Conservation (phyloP, 2,797 vertebrate genomes). For the Ispidina picta region DNA sequence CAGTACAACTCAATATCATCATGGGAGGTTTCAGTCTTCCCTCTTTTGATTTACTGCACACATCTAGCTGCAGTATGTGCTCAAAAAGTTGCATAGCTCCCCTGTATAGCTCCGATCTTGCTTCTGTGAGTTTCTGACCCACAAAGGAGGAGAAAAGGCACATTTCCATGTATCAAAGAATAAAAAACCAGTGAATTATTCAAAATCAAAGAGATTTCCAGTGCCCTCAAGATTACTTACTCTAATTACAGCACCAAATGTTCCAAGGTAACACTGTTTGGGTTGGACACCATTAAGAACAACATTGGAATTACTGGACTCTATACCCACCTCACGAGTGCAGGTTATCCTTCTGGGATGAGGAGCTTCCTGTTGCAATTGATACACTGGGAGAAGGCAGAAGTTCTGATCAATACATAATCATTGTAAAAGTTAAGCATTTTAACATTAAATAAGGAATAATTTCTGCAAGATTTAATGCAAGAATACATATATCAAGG, state of each 20-base stretch:
- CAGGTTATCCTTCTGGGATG: constrained; percentile 92
- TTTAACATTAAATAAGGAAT: not conserved
- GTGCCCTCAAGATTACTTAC: not conserved
- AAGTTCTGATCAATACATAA: constrained; percentile 40
- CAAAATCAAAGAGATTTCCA: not conserved
- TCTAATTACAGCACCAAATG: not conserved
- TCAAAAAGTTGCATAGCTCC: rapidly evolving
- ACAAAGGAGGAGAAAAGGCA: not conserved
- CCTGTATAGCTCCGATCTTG: not conserved
- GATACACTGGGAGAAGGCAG: constrained; percentile 75
- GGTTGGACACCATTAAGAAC: not conserved
- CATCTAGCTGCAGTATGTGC: not conserved
- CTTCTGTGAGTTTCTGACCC: not conserved
- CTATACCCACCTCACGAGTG: constrained; percentile 85
- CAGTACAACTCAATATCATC: not conserved
- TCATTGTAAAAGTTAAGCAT: not conserved
- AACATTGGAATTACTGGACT: not conserved
- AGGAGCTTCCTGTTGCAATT: constrained; percentile 87
- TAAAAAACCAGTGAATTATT: not conserved
- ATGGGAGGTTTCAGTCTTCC: not conserved
- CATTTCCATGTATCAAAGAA: not conserved
- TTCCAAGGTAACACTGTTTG: not conserved
- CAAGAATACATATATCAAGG: not conserved
- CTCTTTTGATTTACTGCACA: not conserved
- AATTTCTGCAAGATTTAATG: not conserved